Evolutionary conservation across 2,113 vertebrate species (phyloP), one percentile per base, ranked within the genome.

Genomic region (Lonchura striata): DNA sequence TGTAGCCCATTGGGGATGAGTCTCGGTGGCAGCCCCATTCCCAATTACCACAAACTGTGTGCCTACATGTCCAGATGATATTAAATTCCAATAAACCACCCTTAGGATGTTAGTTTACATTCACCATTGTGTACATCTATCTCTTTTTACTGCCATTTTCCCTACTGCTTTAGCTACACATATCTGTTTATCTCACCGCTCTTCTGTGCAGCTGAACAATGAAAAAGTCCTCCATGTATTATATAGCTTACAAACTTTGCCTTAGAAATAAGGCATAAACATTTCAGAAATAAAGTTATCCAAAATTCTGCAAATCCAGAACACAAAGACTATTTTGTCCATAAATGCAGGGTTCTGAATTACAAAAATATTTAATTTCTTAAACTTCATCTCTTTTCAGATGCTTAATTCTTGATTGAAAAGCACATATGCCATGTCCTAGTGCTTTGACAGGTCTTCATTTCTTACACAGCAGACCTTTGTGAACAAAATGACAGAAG

Each of bases 381-480:
- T 97, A 14, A 98, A 97, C 91, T 98, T 97, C 64, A 47, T 11
- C 44, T 75, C 95, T 98, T 95, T 98, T 81, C 60, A 97, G 83
- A 94, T 97, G 97, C 95, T 98, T 98, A 77, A 98, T 96, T 10
- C 93, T 97, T 33, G 96, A 98, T 70, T 97, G 95, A 57, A 98
- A 97, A 63, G 98, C 94, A 42, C 96, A 97, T 96, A 22, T 98
- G 88, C 97, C 97, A 98, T 35, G 91, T 90, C 39, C 97, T 52
- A 97, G 97, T 92, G 98, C 98, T 96, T 98, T 98, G 88, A 98
- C 98, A 95, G 98, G 98, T 96, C 94, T 98, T 98, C 83, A 98
- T 98, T 96, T 98, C 98, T 98, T 97, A 85, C 11, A 14, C 11
- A 92, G n/a, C 79, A 87, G 30, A 90, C 39, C 69, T 54, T 46